Evolutionary conservation across 2,113 vertebrate species (phyloP).

Genomic region (Sander lucioperca): DNA sequence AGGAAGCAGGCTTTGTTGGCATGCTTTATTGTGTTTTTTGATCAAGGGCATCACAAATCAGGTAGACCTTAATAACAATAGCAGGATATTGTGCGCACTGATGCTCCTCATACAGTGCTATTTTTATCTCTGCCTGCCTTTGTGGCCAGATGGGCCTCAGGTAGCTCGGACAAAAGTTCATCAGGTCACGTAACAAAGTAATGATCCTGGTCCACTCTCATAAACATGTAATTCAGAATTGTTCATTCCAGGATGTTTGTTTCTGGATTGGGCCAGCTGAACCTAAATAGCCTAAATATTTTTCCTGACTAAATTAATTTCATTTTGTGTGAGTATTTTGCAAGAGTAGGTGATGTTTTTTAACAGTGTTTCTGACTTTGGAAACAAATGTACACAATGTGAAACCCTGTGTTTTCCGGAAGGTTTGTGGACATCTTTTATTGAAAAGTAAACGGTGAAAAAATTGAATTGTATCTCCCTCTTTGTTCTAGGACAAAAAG

Average conservation of each 20-base stretch:
- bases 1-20: conserved; percentile 4
- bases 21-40: conserved; percentile 6
- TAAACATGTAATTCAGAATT: background rate
- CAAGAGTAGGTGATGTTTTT: background rate
- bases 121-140: conserved; percentile 54
- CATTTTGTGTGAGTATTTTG: background rate
- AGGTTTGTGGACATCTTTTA: background rate
- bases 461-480: background rate
- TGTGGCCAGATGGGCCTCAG: conserved; percentile 63
- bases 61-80: conserved; percentile 23
- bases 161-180: conserved; percentile 62
- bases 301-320: background rate
- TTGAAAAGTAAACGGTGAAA: background rate
- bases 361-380: background rate
- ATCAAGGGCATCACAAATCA: conserved; percentile 24
- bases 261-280: conserved; percentile 10
- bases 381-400: background rate
- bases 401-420: background rate
- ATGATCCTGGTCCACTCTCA: conserved; percentile 30
- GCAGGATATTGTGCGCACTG: conserved; percentile 18
- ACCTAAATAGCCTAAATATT: background rate
- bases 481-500: conserved; percentile 90
- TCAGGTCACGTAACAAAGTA: conserved; percentile 24
- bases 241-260: background rate
- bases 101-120: conserved; percentile 23